Percentiles rank a stretch among this genome's conserved stretches.
These are phyloP conservation scores for Labia minor DNA, from an alignment of 2,888 invertebrate genomes.

Conservation along the genomic window DNA sequence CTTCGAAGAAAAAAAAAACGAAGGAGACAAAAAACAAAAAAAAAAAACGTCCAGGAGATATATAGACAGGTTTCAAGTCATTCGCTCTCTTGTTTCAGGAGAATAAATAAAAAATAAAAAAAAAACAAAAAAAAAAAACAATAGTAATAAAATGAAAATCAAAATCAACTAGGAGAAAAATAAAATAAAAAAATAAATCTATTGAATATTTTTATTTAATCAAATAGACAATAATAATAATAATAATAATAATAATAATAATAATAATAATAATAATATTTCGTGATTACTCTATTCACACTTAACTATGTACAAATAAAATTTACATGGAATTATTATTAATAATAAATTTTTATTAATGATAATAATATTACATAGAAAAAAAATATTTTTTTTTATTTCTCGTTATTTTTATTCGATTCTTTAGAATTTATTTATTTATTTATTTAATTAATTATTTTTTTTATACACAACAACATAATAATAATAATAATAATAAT, in stretches of 20 bases:
- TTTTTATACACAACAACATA: constrained; percentile 25
- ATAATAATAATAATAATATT: too few species aligned
- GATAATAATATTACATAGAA: constrained; percentile 39
- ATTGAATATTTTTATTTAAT: constrained; percentile 40
- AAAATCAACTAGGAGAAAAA: background rate
- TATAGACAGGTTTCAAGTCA: constrained; percentile 13
- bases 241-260: too few species aligned
- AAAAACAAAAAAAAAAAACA: background rate
- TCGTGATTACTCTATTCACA: constrained; percentile 41
- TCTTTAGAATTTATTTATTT: constrained; percentile 34
- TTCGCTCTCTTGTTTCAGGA: background rate
- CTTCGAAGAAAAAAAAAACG: background rate
- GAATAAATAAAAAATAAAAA: background rate
- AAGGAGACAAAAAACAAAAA: background rate
- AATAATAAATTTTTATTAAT: constrained; percentile 34
- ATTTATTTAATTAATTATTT: constrained; percentile 22
- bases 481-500: constrained; percentile 20
- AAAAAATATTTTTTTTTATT: constrained; percentile 40
- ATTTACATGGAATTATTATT: constrained; percentile 29
- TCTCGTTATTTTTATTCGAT: constrained; percentile 38
- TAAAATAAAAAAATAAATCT: constrained; percentile 22
- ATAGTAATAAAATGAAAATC: constrained; percentile 3
- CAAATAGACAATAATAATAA: constrained; percentile 39
- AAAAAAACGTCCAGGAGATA: background rate
- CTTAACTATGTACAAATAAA: constrained; percentile 42